Percentiles rank a stretch among this genome's conserved stretches.
Evolutionary conservation across 2,797 vertebrate species (phyloP).

Genomic region (Heteromormyrus szaboi): DNA sequence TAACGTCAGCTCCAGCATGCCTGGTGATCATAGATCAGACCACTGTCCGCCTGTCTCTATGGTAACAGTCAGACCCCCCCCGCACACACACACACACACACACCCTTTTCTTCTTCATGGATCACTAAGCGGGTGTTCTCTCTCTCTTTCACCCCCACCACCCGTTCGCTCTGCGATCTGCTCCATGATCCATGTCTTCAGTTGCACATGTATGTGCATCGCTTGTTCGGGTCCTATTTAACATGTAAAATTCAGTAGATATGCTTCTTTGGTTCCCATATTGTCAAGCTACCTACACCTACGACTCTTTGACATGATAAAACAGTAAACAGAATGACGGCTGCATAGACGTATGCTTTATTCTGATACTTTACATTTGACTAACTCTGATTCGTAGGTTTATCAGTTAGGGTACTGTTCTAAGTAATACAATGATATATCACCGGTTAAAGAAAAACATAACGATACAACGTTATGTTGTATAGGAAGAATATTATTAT

Average conservation of each 20-base stretch:
- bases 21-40: conserved; percentile 61
- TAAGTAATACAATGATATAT: neutral
- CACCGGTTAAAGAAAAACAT: neutral
- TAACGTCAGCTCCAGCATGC: conserved; percentile 35
- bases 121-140: conserved; percentile 17
- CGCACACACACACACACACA: conserved; percentile 25
- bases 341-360: neutral
- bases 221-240: neutral
- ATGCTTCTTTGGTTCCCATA: conserved; percentile 25
- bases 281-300: neutral
- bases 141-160: conserved; percentile 23
- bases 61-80: conserved; percentile 53
- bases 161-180: neutral
- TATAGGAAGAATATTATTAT: neutral
- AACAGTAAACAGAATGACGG: neutral
- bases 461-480: neutral
- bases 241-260: neutral
- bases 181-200: neutral
- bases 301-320: neutral
- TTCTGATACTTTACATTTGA: neutral
- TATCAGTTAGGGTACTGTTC: neutral
- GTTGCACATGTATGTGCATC: neutral
- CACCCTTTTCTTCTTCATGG: conserved; percentile 30
- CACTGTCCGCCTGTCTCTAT: conserved; percentile 67
- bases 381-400: neutral